Conservation (phyloP, 2,888 invertebrate species). For the Rotaria magnacalcarata region DNA sequence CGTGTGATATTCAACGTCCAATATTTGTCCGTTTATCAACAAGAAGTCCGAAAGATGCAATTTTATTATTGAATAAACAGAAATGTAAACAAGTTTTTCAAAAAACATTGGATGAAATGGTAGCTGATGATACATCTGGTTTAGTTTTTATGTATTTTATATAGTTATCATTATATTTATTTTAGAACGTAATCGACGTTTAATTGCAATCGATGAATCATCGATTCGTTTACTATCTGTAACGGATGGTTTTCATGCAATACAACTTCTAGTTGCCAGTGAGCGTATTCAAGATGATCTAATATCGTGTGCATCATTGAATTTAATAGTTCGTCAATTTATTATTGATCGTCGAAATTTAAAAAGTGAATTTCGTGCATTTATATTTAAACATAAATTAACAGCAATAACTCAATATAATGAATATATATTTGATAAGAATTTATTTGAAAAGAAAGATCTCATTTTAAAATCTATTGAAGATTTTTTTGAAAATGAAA, state of each 20-base stretch:
- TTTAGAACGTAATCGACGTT: not conserved
- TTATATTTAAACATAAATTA: not conserved
- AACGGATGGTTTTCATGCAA: not conserved
- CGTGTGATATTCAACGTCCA: not conserved
- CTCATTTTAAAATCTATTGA: not conserved
- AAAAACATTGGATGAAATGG: not conserved
- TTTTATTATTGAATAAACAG: not conserved
- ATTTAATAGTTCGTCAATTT: constrained; percentile 1
- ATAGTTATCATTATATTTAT: not conserved
- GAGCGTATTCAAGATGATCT: constrained; percentile 34
- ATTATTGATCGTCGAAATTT: not conserved
- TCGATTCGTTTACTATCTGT: not conserved
- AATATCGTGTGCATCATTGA: not conserved
- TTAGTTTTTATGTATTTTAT: not conserved
- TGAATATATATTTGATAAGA: not conserved
- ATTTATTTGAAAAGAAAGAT: not conserved
- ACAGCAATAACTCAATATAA: constrained; percentile 28
- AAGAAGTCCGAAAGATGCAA: constrained; percentile 22
- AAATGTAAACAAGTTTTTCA: not conserved
- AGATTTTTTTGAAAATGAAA: not conserved
- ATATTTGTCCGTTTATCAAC: constrained; percentile 25
- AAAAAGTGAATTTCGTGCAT: constrained; percentile 34
- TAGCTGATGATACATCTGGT: not conserved
- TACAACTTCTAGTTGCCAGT: constrained; percentile 27
- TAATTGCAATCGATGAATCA: constrained; percentile 8